Evolutionary conservation across 35 echinoderm and acorn worm species (phyloP), one percentile per base, ranked within the genome.

Genomic region (Hemicentrotus pulcherrimus): DNA sequence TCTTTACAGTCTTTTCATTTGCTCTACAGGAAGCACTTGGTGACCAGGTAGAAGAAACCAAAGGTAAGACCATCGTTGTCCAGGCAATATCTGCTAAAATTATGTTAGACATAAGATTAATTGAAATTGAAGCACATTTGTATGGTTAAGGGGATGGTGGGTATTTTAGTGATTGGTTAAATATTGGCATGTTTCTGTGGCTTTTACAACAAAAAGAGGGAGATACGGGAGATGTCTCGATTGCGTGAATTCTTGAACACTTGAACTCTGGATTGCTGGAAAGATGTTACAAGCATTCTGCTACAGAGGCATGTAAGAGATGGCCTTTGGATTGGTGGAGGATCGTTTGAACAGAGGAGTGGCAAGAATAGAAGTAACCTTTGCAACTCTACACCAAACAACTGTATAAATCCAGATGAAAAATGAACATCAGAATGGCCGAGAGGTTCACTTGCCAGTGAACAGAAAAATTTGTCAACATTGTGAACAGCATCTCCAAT

Each of bases 111-210:
- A 41, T 18, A 32, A 90, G 88, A 90, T 14, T 16, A 24, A 70
- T 8, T 78, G 3, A 78, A 78, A 28, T 78, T 78, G 22, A n/a
- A 22, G 19, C 19, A 78, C 22, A n/a, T 19, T 22, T 22, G 5
- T 28, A n/a, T 22, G 19, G 28, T 16, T 59, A 24, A 28, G 28
- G 19, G 65, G 24, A 18, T 18, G 61, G 19, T 78, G 65, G 19
- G 31, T 32, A 90, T 90, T 90, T 90, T 14, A 90, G 31, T 90
- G 14, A 18, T 41, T 28, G 88, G 88, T 90, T 90, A 7, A 7
- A 28, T n/a, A 28, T 28, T 33, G 88, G 48, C 91, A 93, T 93
- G 91, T 93, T 93, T 93, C 91, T 93, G 91, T 93, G 91, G 91
- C 91, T 93, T 93, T 93, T 93, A 33, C 88, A 90, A 33, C 31